phyloP scores from a whole-genome alignment of 2,797 vertebrate genomes.

The Thripadectes ignobilis region DNA sequence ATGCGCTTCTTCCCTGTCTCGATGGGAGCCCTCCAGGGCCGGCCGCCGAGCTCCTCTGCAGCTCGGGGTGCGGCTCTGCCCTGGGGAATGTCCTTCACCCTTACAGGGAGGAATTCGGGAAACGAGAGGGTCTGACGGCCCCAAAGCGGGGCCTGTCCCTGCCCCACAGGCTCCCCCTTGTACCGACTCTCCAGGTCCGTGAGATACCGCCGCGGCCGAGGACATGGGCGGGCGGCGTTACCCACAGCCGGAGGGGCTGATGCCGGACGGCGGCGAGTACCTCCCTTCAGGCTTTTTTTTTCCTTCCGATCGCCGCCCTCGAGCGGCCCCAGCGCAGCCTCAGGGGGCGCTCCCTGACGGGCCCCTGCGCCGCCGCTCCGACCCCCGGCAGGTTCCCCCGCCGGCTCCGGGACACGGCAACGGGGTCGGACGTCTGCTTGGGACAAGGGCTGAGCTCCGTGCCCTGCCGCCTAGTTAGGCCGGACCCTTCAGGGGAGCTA shows the following conservation, averaged over 20 bases:
- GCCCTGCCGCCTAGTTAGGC: background rate
- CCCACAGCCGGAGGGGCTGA: background rate
- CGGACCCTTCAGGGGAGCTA: background rate
- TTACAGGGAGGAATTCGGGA: background rate
- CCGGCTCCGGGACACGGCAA: background rate
- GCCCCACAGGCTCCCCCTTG: background rate
- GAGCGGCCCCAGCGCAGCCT: background rate
- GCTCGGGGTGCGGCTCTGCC: no score
- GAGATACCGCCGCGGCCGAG: background rate
- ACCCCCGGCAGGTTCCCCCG: background rate
- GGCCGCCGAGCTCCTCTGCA: background rate
- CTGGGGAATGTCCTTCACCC: background rate
- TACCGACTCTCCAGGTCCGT: background rate
- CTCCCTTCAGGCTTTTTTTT: background rate
- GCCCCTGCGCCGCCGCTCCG: background rate
- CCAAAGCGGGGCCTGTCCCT: background rate
- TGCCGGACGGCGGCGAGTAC: background rate
- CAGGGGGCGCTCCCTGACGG: background rate
- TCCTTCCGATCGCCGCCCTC: background rate
- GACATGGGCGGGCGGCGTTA: no score
- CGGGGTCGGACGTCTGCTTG: background rate
- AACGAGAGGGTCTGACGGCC: background rate
- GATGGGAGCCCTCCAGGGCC: background rate
- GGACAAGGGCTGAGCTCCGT: background rate
- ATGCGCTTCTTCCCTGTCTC: fast-evolving